Base-by-base conservation (phyloP, 2,888 invertebrate genomes). In the Drosophila paramelanica region DNA sequence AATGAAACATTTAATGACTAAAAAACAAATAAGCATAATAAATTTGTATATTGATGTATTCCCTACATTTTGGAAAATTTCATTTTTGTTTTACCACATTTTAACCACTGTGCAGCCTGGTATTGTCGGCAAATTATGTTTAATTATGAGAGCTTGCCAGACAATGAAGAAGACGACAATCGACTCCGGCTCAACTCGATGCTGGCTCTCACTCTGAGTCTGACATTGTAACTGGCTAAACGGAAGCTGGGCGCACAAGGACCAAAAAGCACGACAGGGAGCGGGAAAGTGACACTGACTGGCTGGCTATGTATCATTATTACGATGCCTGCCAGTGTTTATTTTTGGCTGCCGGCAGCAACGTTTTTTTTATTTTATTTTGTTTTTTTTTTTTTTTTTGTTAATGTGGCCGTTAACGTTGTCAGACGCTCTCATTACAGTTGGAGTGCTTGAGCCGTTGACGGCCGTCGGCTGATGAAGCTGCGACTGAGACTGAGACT, bases 321-420 rank as follows among this genome's bases (percentile, higher is more conserved):
- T 86, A 79, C 83, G 79, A 79, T 77, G 86, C 74, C 81, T 81
- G 74, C 68, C 67, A 83, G 88, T 88, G 83, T 88, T 88, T 88
- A 86, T 89, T 88, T 88, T 88, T 77, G 89, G 89, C 77, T 82
- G 74, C 72, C 75, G 61, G 59, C 65, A 70, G 73, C 57, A 76
- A 50, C 59, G 41, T 65, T 65, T 46, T 45, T 45, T 13, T 36
- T 11, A 23, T 17, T n/a, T 46, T 52, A 27, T 20, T 10, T 13
- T 33, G 39, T 23, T 46, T 52, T 33, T 20, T 10, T 13, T 33
- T 43, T 23, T 49, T 39, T 77, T 70, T 77, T 73, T 68, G 78
- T 85, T 82, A 88, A 82, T 88, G 81, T 77, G 79, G 60, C 79
- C 81, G 83, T 88, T 88, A 82, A 86, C 78, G 79, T 84, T 88